phyloP scores from a whole-genome alignment of 2,888 invertebrate genomes.

The Eumerus sabulonum region DNA sequence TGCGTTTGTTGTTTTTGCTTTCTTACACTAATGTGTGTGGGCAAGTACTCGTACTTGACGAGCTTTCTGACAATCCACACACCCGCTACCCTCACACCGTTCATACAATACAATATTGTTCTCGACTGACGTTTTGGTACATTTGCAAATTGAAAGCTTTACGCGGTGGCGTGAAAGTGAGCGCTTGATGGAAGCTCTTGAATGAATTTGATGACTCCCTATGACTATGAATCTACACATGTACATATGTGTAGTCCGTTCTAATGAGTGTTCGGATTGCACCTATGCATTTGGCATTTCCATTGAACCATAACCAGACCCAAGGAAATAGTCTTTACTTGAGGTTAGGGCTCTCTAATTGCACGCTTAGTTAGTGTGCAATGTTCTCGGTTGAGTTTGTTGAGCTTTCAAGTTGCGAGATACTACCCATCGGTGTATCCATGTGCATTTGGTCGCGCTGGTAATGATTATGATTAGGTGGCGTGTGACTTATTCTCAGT shows the following conservation, averaged over 20 bases:
- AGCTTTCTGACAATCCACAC: slow-evolving; percentile 46
- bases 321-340: slow-evolving; percentile 40
- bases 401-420: neutral
- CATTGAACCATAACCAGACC: slow-evolving; percentile 62
- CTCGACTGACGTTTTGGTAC: slow-evolving; percentile 16
- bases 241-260: slow-evolving; percentile 15
- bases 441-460: too few species aligned
- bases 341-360: slow-evolving; percentile 37
- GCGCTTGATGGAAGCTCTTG: neutral
- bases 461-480: neutral
- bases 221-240: too few species aligned
- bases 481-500: neutral
- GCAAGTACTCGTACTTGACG: slow-evolving; percentile 3
- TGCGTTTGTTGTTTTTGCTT: slow-evolving; percentile 13
- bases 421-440: neutral
- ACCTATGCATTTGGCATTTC: slow-evolving; percentile 39
- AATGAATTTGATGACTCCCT: too few species aligned
- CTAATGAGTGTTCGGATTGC: slow-evolving; percentile 6
- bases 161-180: slow-evolving; percentile 5
- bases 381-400: neutral
- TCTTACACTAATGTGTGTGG: neutral
- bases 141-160: slow-evolving; percentile 28
- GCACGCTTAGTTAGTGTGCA: neutral
- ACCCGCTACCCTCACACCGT: slow-evolving; percentile 1
- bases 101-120: neutral